These are phyloP conservation scores for Sialis lutaria DNA, from an alignment of 2,888 invertebrate genomes.

Conservation along the genomic window DNA sequence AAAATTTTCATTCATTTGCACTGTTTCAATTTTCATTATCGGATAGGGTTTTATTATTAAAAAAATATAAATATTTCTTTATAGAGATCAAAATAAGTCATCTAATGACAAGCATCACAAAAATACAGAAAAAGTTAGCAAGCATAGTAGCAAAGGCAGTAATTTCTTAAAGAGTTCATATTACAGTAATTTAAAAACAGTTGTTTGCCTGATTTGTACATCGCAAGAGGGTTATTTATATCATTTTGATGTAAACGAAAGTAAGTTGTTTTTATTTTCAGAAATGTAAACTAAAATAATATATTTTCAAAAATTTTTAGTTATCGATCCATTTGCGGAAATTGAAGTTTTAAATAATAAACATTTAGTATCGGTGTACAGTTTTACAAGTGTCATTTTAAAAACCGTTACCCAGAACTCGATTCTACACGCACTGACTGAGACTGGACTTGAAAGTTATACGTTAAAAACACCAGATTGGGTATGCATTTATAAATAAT, in stretches of 20 bases:
- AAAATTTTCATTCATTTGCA: not conserved
- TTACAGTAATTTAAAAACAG: conserved; percentile 36
- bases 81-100: not conserved
- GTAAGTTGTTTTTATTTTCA: not conserved
- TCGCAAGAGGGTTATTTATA: conserved; percentile 56
- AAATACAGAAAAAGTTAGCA: conserved; percentile 13
- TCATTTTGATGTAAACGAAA: conserved; percentile 27
- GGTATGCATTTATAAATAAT: not conserved
- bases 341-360: conserved; percentile 14
- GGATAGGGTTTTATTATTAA: not conserved
- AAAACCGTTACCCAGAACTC: conserved; percentile 47
- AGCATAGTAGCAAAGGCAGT: conserved; percentile 14
- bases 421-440: conserved; percentile 55
- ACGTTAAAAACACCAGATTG: conserved; percentile 30
- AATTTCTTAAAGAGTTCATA: conserved; percentile 32
- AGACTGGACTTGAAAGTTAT: conserved; percentile 60
- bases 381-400: conserved; percentile 52
- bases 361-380: conserved; percentile 44
- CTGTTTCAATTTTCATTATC: not conserved
- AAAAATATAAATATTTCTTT: not conserved
- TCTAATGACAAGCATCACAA: conserved; percentile 7
- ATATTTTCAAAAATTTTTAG: conserved; percentile 2
- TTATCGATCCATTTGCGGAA: conserved; percentile 12
- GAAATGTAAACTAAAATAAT: not conserved
- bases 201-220: conserved; percentile 43